Evolutionary conservation across 2,888 invertebrate genomes (phyloP).

Genomic region (Drosophila hamatofila): DNA sequence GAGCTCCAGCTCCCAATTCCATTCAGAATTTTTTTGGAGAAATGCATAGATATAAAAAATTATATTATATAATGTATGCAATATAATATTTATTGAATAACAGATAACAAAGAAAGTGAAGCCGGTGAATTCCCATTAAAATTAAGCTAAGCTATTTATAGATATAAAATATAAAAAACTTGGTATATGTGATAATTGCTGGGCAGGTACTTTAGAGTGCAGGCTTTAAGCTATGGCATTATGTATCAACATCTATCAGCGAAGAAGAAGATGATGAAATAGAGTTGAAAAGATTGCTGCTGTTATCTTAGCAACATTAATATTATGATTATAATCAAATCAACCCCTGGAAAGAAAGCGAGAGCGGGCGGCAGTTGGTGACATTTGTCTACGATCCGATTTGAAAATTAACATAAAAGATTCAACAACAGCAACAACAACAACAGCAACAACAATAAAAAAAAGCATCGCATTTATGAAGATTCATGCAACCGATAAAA

Average conservation of each 20-base stretch:
- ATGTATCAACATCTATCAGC: conserved; percentile 14
- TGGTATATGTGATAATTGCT: not conserved
- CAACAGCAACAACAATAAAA: conserved; percentile 15
- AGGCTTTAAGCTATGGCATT: conserved; percentile 15
- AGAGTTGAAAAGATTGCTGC: not conserved
- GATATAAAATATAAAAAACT: not conserved
- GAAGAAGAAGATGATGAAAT: not conserved
- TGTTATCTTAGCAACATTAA: no score
- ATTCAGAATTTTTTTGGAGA: not conserved
- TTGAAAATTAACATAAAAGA: conserved; percentile 65
- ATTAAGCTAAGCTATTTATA: not conserved
- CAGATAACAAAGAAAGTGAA: not conserved
- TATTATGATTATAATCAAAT: conserved; percentile 33
- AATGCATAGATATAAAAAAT: not conserved
- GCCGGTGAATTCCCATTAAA: not conserved
- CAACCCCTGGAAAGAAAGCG: conserved; percentile 69
- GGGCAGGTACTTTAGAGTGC: conserved; percentile 13
- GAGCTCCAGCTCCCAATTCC: not conserved
- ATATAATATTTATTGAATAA: not conserved
- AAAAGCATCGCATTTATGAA: conserved; percentile 51
- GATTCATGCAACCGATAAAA: conserved; percentile 71
- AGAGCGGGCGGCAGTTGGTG: conserved; percentile 71
- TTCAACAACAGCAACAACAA: conserved; percentile 23
- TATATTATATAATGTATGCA: not conserved
- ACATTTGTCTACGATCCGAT: conserved; percentile 48